Evolutionary conservation across 2,888 invertebrate genomes (phyloP).

Genomic region (Brachyopa scutellaris): DNA sequence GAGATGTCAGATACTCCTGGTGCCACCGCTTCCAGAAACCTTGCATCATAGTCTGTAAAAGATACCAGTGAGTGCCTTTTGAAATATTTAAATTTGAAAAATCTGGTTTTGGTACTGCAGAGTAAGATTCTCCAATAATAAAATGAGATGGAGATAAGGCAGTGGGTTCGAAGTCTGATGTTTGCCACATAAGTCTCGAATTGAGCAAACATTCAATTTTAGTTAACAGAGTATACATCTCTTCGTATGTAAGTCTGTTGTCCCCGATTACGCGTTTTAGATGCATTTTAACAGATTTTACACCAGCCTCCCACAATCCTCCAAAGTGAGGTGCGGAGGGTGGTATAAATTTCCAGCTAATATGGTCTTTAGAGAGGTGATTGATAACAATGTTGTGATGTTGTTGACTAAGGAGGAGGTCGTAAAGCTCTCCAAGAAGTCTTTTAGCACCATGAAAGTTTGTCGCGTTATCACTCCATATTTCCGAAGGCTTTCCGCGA

Average conservation of each 20-base stretch:
- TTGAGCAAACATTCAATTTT: constrained; percentile 56
- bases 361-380: constrained; percentile 2
- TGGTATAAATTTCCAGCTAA: constrained; percentile 6
- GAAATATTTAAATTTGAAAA: neutral
- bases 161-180: constrained; percentile 28
- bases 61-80: neutral
- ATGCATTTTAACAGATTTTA: constrained; percentile 32
- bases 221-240: constrained; percentile 41
- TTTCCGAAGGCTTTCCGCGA: neutral
- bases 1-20: constrained; percentile 6
- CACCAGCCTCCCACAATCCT: constrained; percentile 32
- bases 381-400: neutral
- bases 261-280: constrained; percentile 39
- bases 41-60: constrained; percentile 27
- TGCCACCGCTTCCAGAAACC: constrained; percentile 65
- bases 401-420: neutral
- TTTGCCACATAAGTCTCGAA: constrained; percentile 25
- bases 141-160: constrained; percentile 46
- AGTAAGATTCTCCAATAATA: constrained; percentile 6
- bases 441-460: constrained; percentile 13
- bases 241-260: constrained; percentile 26
- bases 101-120: neutral
- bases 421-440: neutral
- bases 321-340: constrained; percentile 5
- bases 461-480: constrained; percentile 24